phyloP scores from a whole-genome alignment of 2,888 invertebrate genomes.

The Tanypteryx hageni region DNA sequence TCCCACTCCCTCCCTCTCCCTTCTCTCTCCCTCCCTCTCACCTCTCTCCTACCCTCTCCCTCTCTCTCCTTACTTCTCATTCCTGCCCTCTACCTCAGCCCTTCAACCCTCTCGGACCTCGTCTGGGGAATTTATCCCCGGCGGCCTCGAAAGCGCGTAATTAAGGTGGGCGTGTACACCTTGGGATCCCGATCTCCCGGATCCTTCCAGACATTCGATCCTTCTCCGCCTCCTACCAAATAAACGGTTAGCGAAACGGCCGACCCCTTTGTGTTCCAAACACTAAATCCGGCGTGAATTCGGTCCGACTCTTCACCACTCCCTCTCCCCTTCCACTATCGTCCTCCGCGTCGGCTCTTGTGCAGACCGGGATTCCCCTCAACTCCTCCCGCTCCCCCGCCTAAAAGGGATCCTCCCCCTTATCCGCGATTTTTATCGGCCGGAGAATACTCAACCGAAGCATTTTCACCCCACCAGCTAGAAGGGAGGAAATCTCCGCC shows the following conservation, averaged over 20 bases:
- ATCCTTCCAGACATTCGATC: neutral
- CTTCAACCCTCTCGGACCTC: neutral
- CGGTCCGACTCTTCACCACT: neutral
- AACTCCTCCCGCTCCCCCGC: neutral
- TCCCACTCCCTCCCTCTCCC: neutral
- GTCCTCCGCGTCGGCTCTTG: no score
- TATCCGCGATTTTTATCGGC: slow-evolving; percentile 16
- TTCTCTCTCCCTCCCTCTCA: neutral
- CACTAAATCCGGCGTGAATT: neutral
- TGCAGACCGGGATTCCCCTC: neutral
- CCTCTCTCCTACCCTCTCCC: neutral
- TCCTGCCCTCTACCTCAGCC: no score
- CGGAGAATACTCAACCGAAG: neutral
- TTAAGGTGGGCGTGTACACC: neutral
- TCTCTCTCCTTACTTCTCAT: neutral
- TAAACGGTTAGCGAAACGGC: neutral
- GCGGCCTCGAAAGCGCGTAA: neutral
- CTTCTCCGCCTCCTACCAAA: neutral
- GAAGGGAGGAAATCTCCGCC: no score
- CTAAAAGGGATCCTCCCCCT: neutral
- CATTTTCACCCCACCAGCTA: no score
- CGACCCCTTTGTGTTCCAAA: neutral
- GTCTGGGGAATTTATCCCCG: neutral
- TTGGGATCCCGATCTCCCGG: neutral
- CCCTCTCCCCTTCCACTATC: no score